Conservation (phyloP, 2,888 invertebrate genomes). For the Euclidia mi region DNA sequence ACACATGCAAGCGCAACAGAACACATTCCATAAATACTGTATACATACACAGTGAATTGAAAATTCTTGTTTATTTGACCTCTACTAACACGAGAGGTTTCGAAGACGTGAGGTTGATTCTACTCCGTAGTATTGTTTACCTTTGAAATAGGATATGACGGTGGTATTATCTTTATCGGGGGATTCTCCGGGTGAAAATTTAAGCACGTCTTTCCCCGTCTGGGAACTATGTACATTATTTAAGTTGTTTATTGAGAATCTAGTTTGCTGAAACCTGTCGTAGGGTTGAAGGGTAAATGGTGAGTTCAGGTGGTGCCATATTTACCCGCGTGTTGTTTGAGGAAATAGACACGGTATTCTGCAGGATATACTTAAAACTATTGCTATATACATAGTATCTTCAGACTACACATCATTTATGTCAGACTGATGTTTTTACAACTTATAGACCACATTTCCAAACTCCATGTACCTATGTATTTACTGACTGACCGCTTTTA, state of each 20-base stretch:
- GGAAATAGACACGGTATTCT: conserved; percentile 3
- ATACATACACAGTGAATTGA: conserved; percentile 48
- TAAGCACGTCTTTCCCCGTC: conserved; percentile 57
- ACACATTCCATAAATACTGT: conserved; percentile 18
- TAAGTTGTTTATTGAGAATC: conserved; percentile 7
- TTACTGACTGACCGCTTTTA: no score
- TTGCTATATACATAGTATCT: no score
- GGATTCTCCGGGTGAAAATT: conserved; percentile 62
- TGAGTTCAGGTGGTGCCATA: no score
- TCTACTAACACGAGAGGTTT: conserved; percentile 46
- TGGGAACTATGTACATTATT: conserved; percentile 13
- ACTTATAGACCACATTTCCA: no score
- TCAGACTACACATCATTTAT: no score
- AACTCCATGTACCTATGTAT: no score
- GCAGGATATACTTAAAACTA: no score
- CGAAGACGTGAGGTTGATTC: conserved; percentile 51
- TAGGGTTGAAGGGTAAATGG: background rate
- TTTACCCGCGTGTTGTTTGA: no score
- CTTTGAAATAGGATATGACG: conserved; percentile 73
- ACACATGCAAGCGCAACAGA: background rate
- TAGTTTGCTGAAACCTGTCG: conserved; percentile 7
- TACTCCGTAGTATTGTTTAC: conserved; percentile 62
- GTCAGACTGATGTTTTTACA: no score
- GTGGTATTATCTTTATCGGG: conserved; percentile 57
- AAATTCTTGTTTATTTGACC: conserved; percentile 56